Conservation (phyloP, 2,113 vertebrate genomes). For the Toxotes jaculatrix region DNA sequence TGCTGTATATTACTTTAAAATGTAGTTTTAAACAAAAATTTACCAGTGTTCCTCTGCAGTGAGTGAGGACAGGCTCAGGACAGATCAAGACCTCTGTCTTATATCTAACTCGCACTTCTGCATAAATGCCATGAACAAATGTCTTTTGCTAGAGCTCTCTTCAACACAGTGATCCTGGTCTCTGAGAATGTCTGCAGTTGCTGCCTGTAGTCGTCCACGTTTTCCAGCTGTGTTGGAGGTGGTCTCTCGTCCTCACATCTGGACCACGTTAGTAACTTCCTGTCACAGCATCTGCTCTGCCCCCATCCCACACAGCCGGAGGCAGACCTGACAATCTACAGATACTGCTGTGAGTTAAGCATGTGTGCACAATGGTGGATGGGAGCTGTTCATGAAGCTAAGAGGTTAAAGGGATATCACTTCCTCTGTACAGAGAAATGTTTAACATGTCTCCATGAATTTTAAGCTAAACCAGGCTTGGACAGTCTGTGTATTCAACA, state of each 20-base stretch:
- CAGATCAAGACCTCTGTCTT: not conserved
- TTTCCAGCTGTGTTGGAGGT: conserved; percentile 69
- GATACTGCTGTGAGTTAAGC: conserved; percentile 50
- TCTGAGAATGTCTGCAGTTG: conserved; percentile 38
- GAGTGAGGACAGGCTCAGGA: not conserved
- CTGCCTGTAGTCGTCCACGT: conserved; percentile 43
- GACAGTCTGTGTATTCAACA: not conserved
- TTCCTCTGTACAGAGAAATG: conserved; percentile 5
- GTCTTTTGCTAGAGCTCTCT: not conserved
- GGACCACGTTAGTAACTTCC: conserved; percentile 84
- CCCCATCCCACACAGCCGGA: conserved; percentile 54
- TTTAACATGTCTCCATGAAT: not conserved
- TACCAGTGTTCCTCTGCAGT: not conserved
- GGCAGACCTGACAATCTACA: conserved; percentile 57
- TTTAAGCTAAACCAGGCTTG: not conserved
- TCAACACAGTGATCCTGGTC: not conserved
- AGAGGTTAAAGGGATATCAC: conserved; percentile 17
- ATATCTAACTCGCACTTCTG: not conserved
- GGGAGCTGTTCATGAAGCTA: conserved; percentile 17
- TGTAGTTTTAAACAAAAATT: not conserved
- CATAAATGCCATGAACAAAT: not conserved
- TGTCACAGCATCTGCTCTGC: conserved; percentile 81
- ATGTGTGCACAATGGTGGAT: conserved; percentile 13
- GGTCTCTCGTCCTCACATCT: conserved; percentile 80
- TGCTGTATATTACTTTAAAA: not conserved